These are phyloP conservation scores for Tiaroga cobitis DNA, from an alignment of 2,797 vertebrate species.

Conservation along the genomic window DNA sequence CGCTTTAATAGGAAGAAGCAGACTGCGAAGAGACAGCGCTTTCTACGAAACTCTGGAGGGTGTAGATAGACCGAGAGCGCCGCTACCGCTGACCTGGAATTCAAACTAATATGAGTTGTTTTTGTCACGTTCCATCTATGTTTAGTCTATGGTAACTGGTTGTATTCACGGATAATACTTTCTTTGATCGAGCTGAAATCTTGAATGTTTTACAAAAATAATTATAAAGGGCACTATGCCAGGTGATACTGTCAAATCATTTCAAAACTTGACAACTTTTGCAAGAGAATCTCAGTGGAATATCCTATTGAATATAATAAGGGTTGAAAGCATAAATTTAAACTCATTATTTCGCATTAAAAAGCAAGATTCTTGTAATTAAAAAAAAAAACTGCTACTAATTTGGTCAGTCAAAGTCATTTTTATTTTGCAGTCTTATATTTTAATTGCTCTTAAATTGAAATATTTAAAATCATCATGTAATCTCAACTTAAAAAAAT, in stretches of 20 bases:
- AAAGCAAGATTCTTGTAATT: background rate
- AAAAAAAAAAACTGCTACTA: background rate
- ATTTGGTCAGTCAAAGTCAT: background rate
- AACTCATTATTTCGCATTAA: background rate
- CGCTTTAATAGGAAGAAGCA: slow-evolving; percentile 39
- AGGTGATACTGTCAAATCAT: background rate
- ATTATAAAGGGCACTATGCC: slow-evolving; percentile 22
- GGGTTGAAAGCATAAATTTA: background rate
- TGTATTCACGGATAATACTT: slow-evolving; percentile 66
- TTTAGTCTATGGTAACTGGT: slow-evolving; percentile 78
- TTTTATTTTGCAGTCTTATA: too few species aligned
- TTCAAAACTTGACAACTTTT: background rate
- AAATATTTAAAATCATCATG: too few species aligned
- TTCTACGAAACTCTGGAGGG: slow-evolving; percentile 67
- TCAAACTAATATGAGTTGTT: slow-evolving; percentile 57
- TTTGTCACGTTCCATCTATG: slow-evolving; percentile 60
- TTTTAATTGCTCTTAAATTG: too few species aligned
- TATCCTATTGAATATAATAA: background rate
- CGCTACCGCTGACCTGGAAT: slow-evolving; percentile 56
- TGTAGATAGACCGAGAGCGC: slow-evolving; percentile 63
- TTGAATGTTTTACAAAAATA: slow-evolving; percentile 13
- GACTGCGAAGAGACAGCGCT: slow-evolving; percentile 68
- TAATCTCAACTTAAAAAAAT: background rate
- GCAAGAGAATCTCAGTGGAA: background rate
- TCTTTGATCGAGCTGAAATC: slow-evolving; percentile 3